Base-by-base conservation (phyloP, 2,113 vertebrate species). In the Rhabdornis inornatus region DNA sequence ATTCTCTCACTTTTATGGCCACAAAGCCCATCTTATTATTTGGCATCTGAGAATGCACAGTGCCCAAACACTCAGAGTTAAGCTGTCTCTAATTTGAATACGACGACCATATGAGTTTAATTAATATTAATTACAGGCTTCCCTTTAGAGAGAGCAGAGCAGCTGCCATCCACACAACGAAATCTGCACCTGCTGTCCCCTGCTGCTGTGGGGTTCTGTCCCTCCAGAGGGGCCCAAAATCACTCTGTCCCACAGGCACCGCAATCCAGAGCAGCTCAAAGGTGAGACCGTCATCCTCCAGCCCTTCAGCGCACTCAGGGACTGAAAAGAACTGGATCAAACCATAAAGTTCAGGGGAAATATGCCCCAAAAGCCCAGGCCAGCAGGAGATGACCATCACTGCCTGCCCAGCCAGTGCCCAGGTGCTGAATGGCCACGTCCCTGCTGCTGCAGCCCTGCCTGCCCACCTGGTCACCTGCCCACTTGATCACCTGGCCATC, bases 361-460 rank as follows among this genome's bases (percentile, higher is more conserved):
- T 1, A 4, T 0, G 8, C 24, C 57, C 50, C 31, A 25, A 20
- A 37, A 23, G 9, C 9, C 76, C 11, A 17, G 18, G 33, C 12
- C 19, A 64, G 65, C 21, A 31, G 20, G 10, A 37, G 37, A 33
- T 19, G 28, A 18, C 30, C 56, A 17, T 8, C 30, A 21, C 1
- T 33, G 13, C 44, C 16, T 0, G 0, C 9, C 5, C 40, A 27
- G 7, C 11, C 44, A 5, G 10, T 21, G 6, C 22, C 0, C 8
- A 44, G 63, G 2, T 0, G 0, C 37, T 4, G 5, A 49, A 13
- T 0, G 3, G 30, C 76, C 11, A 0, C 0, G 0, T 5, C 25
- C 25, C 15, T 25, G 66, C 28, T 0, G 16, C 47, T 13, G 19
- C 68, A 30, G 30, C 44, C 31, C 8, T 10, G 60, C 27, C 40